Conservation (phyloP, 2,113 vertebrate genomes). For the Mesembrinibis cayennensis region DNA sequence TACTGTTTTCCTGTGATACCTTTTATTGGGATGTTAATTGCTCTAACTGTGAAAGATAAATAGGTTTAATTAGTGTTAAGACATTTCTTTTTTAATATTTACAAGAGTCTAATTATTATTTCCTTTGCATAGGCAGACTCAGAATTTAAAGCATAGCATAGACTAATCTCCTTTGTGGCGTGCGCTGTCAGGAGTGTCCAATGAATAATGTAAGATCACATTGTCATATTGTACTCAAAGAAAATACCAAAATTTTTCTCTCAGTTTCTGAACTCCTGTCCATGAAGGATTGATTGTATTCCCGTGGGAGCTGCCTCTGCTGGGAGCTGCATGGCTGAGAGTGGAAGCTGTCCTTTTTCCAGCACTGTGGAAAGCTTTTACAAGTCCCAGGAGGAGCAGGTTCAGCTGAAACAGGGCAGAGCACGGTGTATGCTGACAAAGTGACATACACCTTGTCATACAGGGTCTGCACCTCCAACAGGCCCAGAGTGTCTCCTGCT, state of each 20-base stretch:
- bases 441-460: not conserved
- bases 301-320: not conserved
- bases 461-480: not conserved
- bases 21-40: not conserved
- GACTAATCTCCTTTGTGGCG: not conserved
- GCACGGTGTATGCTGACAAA: not conserved
- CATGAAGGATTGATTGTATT: accelerated
- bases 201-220: not conserved
- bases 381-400: not conserved
- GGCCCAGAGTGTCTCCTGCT: not conserved
- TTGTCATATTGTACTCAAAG: not conserved
- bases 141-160: not conserved
- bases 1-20: not conserved
- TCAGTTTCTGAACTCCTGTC: not conserved
- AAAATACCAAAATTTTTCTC: not conserved
- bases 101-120: slow-evolving; percentile 2
- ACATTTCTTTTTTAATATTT: not conserved
- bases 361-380: not conserved
- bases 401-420: not conserved
- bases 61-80: not conserved
- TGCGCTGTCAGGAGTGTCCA: not conserved
- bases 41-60: not conserved
- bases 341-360: not conserved
- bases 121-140: not conserved
- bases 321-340: not conserved